Evolutionary conservation across 2,113 vertebrate genomes (phyloP).

Genomic region (Phainopepla nitens): DNA sequence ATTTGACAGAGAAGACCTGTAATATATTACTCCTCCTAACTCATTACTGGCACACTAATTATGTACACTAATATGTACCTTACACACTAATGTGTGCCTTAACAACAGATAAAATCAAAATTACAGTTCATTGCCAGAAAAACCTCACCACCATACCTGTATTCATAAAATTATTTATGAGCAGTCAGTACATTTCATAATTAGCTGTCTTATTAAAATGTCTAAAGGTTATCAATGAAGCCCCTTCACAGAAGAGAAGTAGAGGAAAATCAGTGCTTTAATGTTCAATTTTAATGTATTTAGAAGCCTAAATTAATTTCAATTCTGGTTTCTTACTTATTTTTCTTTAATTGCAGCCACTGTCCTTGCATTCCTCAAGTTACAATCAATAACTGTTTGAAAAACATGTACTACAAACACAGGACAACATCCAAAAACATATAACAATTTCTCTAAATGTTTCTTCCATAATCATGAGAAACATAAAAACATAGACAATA

Average conservation of each 20-base stretch:
- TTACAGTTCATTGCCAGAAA: not conserved
- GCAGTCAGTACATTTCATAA: not conserved
- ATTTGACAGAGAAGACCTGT: not conserved
- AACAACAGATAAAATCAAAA: not conserved
- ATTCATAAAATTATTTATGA: not conserved
- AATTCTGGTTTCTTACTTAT: not conserved
- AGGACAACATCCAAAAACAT: not conserved
- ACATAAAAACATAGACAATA: not conserved
- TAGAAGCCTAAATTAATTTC: not conserved
- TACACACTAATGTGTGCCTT: not conserved
- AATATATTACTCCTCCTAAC: not conserved
- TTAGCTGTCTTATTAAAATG: not conserved
- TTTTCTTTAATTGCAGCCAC: not conserved
- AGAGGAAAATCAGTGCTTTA: not conserved
- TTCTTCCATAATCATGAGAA: not conserved
- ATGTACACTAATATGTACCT: not conserved
- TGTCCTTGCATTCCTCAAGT: not conserved
- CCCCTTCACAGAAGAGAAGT: not conserved
- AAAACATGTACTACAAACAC: not conserved
- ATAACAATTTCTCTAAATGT: not conserved
- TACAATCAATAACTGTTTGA: not conserved
- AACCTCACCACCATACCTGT: not conserved
- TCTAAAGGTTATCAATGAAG: conserved; percentile 10
- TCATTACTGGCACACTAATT: not conserved
- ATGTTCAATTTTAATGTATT: not conserved